Evolutionary conservation across 2,888 invertebrate species (phyloP), one percentile per base, ranked within the genome.

Genomic region (Cheilosia urbana): DNA sequence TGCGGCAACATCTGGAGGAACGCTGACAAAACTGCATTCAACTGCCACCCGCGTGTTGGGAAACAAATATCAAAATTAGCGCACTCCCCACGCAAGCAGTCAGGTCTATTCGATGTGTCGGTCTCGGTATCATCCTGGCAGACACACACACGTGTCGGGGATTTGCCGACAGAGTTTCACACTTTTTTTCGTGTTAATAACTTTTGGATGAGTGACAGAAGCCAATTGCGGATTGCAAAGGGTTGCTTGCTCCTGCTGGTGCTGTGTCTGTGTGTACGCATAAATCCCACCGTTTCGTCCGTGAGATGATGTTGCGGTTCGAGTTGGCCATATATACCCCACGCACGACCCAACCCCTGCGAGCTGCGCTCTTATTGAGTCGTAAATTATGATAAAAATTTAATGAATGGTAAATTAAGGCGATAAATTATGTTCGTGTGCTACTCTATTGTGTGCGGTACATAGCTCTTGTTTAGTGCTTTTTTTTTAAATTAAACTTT

Each of bases 351-450:
- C n/a, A n/a, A 30, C 30, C 34, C 65, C 62, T 47, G 47, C 69
- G 24, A 42, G 58, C 19, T 24, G 60, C 47, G 51, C 45, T 78
- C 57, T 85, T 87, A 88, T 88, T 88, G 87, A 87, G 87, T 87
- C 88, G 87, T 89, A 89, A 89, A 88, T 89, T 88, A 88, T 88
- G 87, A 88, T 88, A 85, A 88, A 88, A 81, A 88, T 88, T 89
- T 89, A 88, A 89, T 88, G 88, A 88, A 88, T 85, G 87, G 83
- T 88, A 88, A 88, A 88, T 88, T 88, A 89, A 84, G 78, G 87
- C 83, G 75, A 88, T 89, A 88, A 89, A 89, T 89, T 87, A 87
- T 78, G 81, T 88, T 63, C 53, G 65, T 76, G 53, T 78, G 60
- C 58, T 45, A 37, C 40, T 51, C 51, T 37, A 66, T 66, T 68